Evolutionary conservation across 2,797 vertebrate species (phyloP).

Genomic region (Rhadinocentrus ornatus): DNA sequence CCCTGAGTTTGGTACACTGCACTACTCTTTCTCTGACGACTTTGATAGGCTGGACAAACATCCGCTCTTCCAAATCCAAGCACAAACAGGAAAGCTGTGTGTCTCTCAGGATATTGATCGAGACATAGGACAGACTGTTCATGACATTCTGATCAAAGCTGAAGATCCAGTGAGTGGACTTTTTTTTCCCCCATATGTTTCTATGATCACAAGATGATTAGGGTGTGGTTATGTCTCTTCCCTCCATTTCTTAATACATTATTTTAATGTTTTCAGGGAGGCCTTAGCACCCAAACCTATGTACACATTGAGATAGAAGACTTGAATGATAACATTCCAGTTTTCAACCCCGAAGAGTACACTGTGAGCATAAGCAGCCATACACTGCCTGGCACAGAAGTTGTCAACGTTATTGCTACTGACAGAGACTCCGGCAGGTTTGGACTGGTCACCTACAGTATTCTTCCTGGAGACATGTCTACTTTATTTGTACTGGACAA

Average conservation of each 20-base stretch:
- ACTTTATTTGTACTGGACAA: slow-evolving; percentile 86
- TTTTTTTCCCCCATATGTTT: neutral
- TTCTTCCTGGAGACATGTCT: slow-evolving; percentile 85
- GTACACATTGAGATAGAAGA: slow-evolving; percentile 92
- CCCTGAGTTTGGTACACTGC: slow-evolving; percentile 84
- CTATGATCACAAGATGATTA: neutral
- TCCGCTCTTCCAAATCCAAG: slow-evolving; percentile 86
- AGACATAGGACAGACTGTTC: slow-evolving; percentile 82
- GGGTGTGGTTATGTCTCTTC: too few species aligned
- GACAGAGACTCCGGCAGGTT: slow-evolving; percentile 88
- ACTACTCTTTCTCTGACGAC: slow-evolving; percentile 87
- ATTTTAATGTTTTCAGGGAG: slow-evolving; percentile 81
- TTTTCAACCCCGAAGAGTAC: slow-evolving; percentile 88
- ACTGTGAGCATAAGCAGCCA: slow-evolving; percentile 87
- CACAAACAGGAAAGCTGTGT: slow-evolving; percentile 86
- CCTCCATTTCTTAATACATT: neutral
- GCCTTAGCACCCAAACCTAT: slow-evolving; percentile 90
- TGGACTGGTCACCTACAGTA: slow-evolving; percentile 86
- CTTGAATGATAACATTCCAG: slow-evolving; percentile 90
- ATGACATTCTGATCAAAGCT: slow-evolving; percentile 91
- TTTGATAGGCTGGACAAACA: slow-evolving; percentile 85
- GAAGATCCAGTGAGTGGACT: slow-evolving; percentile 88
- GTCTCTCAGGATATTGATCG: slow-evolving; percentile 90
- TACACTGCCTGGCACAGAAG: slow-evolving; percentile 86
- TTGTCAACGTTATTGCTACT: slow-evolving; percentile 86